A percentile compares a stretch with the other conserved stretches of the same genome.
These are phyloP conservation scores for Neodiprion pinetum DNA, from an alignment of 1,140 invertebrate species.

Conservation along the genomic window DNA sequence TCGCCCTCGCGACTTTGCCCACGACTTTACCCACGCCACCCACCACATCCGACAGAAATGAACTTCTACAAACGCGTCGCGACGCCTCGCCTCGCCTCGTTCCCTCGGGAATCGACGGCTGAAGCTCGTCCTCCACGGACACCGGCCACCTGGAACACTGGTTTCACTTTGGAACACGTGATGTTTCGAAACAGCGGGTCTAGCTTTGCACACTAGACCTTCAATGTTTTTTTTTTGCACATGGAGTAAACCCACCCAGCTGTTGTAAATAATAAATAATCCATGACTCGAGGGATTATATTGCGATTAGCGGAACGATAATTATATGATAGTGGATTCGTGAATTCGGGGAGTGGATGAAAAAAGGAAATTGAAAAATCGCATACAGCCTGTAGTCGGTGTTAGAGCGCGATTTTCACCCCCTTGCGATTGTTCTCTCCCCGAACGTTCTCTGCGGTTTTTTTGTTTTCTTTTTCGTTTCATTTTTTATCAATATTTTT, in stretches of 20 bases:
- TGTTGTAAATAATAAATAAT: too few species aligned
- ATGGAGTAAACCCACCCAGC: background rate
- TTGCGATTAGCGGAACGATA: too few species aligned
- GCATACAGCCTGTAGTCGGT: background rate
- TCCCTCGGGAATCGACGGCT: conserved; percentile 1
- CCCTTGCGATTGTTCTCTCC: background rate
- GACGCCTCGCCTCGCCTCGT: background rate
- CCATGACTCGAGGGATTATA: too few species aligned
- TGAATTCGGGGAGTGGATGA: background rate
- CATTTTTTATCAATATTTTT: background rate
- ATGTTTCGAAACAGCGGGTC: background rate
- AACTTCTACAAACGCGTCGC: background rate
- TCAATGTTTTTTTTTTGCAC: background rate
- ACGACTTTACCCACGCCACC: too few species aligned
- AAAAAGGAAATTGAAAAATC: background rate
- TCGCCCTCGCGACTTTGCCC: background rate
- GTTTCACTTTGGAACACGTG: background rate
- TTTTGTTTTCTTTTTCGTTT: background rate
- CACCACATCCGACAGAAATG: background rate
- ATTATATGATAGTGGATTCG: too few species aligned
- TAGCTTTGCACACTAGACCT: background rate
- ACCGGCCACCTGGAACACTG: background rate
- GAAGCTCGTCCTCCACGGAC: background rate
- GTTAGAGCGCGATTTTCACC: background rate
- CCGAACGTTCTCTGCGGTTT: background rate